Conservation (phyloP, 2,797 vertebrate genomes). For the Bradypus variegatus region DNA sequence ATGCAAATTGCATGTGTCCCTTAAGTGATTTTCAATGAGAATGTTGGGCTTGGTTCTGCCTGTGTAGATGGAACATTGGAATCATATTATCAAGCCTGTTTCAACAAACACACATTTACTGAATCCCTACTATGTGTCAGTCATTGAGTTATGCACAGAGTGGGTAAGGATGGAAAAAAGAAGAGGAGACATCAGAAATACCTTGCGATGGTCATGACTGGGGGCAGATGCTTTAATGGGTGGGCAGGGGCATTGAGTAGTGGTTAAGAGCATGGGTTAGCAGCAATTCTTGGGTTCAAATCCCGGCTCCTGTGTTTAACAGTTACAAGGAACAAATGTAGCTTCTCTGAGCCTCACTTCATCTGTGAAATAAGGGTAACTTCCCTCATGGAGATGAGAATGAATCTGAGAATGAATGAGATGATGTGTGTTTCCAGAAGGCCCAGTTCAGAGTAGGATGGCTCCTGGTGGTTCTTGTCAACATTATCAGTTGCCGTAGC, state of each 20-base stretch:
- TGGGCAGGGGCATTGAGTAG: too few species aligned
- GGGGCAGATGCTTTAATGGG: too few species aligned
- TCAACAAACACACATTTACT: background rate
- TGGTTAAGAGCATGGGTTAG: background rate
- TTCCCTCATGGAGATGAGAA: background rate
- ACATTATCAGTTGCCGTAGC: background rate
- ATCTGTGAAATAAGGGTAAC: too few species aligned
- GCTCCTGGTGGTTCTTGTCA: background rate
- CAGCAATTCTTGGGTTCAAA: background rate
- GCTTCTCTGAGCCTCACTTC: background rate
- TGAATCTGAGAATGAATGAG: background rate
- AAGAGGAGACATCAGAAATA: background rate
- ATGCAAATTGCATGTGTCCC: background rate
- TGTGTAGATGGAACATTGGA: background rate
- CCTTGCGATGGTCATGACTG: too few species aligned
- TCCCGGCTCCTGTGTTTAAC: background rate
- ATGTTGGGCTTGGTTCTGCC: background rate
- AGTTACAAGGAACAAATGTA: background rate
- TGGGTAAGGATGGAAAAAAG: background rate
- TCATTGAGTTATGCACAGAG: background rate
- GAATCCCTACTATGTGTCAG: background rate
- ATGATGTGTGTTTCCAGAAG: background rate
- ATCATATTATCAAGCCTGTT: background rate
- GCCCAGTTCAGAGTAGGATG: background rate
- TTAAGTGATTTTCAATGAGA: background rate